A percentile compares a stretch with the other conserved stretches of the same genome.
phyloP scores from a whole-genome alignment of 2,888 invertebrate species.

The Mimachlamys varia region DNA sequence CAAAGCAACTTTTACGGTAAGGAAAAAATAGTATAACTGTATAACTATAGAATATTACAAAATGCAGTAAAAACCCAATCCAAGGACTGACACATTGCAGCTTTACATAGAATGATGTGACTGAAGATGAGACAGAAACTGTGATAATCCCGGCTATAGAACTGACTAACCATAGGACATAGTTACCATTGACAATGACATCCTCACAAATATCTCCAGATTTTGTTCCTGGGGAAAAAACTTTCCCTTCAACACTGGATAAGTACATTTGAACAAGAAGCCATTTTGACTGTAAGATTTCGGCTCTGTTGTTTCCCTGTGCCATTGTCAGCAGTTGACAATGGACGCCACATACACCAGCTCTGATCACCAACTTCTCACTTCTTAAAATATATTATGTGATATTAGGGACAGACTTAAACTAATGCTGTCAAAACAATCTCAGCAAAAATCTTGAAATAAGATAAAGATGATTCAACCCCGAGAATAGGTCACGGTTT shows the following conservation, averaged over 20 bases:
- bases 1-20: too few species aligned
- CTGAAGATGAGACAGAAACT: too few species aligned
- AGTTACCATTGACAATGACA: background rate
- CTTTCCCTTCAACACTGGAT: background rate
- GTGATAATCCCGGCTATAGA: background rate
- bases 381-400: background rate
- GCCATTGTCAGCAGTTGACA: background rate
- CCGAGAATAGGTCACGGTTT: background rate
- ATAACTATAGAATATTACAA: too few species aligned
- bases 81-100: too few species aligned
- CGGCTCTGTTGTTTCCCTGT: background rate
- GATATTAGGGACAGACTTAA: background rate
- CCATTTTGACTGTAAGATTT: conserved; percentile 4
- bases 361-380: background rate
- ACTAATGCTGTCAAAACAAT: background rate
- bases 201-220: background rate
- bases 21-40: too few species aligned
- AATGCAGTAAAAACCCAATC: too few species aligned
- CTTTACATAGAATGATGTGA: too few species aligned
- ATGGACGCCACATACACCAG: background rate
- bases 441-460: conserved; percentile 4
- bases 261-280: conserved; percentile 4
- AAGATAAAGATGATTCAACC: conserved; percentile 9
- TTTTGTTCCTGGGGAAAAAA: background rate
- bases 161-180: background rate